Evolutionary conservation across 2,113 vertebrate genomes (phyloP), one percentile per base, ranked within the genome.

Genomic region (Austrofundulus limnaeus): DNA sequence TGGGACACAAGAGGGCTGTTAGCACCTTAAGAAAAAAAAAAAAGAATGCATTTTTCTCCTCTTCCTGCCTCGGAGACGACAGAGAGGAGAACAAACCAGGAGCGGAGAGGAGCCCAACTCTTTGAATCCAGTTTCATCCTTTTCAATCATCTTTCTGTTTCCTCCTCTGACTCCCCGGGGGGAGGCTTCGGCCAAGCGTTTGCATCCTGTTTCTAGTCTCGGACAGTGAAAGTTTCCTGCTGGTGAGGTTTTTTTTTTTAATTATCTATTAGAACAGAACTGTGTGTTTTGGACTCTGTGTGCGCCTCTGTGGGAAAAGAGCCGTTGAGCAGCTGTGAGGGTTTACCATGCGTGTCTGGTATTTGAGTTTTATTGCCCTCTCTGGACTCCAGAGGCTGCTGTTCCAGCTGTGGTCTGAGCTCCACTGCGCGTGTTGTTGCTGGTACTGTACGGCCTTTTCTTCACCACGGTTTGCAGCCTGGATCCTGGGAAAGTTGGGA

Each of bases 11-110:
- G 69, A 87, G 81, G 80, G 81, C 72, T 72, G 65, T 77, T 88
- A 78, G 89, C 81, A 79, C 85, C 82, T 90, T 78, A 78, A 78
- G 66, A 89, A 83, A 85, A 86, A 78, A 78, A 65, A 89, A 83
- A 85, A 86, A 84, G 86, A 91, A 91, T 87, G 88, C 80, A 86
- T 63, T 80, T 56, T 67, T 74, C 83, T 78, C 72, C 71, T 80
- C 78, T 85, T 81, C 49, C 59, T 80, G 57, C 69, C 70, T 73
- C 74, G 75, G 70, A 52, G 52, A 60, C 72, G 42, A n/a, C n/a
- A n/a, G 65, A 62, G 70, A 49, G 59, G 75, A 75, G 63, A 34
- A 71, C 55, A 68, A 28, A 50, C 14, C 55, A 31, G 38, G 64
- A 72, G 52, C 51, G 61, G 49, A 41, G 23, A 66, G 23, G 17